These are phyloP conservation scores for Drosophila tropicalis DNA, from an alignment of 1,140 invertebrate genomes.

Conservation along the genomic window DNA sequence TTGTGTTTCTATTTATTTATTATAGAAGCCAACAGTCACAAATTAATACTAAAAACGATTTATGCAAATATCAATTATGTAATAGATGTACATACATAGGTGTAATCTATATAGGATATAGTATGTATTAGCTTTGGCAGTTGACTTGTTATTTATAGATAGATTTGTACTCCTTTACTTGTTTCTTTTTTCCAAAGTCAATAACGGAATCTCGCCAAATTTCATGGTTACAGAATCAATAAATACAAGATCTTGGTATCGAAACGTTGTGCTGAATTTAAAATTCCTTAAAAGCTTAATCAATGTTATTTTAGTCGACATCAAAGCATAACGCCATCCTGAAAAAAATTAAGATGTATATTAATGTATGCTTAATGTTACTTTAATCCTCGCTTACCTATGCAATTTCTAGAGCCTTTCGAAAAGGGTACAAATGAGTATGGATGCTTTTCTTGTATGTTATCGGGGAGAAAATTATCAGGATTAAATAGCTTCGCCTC, in stretches of 20 bases:
- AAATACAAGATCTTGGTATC: constrained; percentile 40
- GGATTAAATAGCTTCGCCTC: constrained; percentile 71
- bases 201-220: neutral
- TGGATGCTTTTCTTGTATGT: constrained; percentile 50
- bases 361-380: too few relatives aligned
- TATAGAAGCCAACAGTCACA: too few relatives aligned
- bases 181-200: neutral
- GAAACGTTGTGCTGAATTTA: constrained; percentile 23
- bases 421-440: constrained; percentile 75
- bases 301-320: constrained; percentile 48
- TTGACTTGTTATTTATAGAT: too few relatives aligned
- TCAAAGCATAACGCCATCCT: constrained; percentile 67
- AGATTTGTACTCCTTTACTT: neutral
- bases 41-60: too few relatives aligned
- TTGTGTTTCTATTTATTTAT: too few relatives aligned
- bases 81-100: too few relatives aligned
- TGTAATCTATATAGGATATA: too few relatives aligned
- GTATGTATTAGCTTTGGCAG: too few relatives aligned
- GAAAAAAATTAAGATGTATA: neutral
- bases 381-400: constrained; percentile 54
- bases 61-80: too few relatives aligned
- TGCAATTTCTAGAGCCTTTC: constrained; percentile 70
- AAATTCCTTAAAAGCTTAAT: constrained; percentile 65
- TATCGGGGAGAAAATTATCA: constrained; percentile 68
- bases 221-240: constrained; percentile 54